phyloP scores from a whole-genome alignment of 2,888 invertebrate species.

The Drosophila kuntzei region DNA sequence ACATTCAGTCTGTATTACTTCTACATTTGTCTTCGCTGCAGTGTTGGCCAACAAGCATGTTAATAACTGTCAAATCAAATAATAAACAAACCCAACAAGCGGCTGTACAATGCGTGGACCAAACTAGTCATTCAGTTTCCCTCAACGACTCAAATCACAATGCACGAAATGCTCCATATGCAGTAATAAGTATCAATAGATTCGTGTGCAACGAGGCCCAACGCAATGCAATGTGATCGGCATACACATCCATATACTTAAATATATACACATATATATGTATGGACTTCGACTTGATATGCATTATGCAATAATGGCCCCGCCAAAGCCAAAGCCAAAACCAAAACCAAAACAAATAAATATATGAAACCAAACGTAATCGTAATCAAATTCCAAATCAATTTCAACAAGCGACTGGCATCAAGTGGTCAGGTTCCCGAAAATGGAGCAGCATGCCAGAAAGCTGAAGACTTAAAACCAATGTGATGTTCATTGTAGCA shows the following conservation, averaged over 20 bases:
- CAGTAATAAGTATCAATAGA: slow-evolving; percentile 24
- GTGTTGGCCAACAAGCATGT: neutral
- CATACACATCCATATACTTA: slow-evolving; percentile 17
- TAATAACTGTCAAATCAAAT: neutral
- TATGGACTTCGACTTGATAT: slow-evolving; percentile 26
- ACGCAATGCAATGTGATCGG: slow-evolving; percentile 47
- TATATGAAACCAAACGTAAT: slow-evolving; percentile 34
- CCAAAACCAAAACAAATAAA: slow-evolving; percentile 22
- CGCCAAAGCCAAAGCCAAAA: slow-evolving; percentile 51
- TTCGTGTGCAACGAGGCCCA: slow-evolving; percentile 51
- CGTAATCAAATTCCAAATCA: slow-evolving; percentile 60
- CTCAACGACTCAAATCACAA: slow-evolving; percentile 26
- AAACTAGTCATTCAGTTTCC: slow-evolving; percentile 1
- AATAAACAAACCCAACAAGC: neutral
- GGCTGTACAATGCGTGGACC: neutral
- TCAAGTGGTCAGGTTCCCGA: slow-evolving; percentile 35
- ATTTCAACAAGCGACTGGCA: slow-evolving; percentile 33
- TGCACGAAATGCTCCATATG: slow-evolving; percentile 46
- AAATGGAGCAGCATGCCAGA: slow-evolving; percentile 36
- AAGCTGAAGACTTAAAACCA: slow-evolving; percentile 1
- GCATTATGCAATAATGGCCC: slow-evolving; percentile 60
- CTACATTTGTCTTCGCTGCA: neutral
- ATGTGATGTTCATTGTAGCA: slow-evolving; percentile 6
- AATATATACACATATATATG: slow-evolving; percentile 5
- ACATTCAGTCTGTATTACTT: neutral